Evolutionary conservation across 2,113 vertebrate genomes (phyloP), one percentile per base, ranked within the genome.

Genomic region (Petrocephalus zakoni): DNA sequence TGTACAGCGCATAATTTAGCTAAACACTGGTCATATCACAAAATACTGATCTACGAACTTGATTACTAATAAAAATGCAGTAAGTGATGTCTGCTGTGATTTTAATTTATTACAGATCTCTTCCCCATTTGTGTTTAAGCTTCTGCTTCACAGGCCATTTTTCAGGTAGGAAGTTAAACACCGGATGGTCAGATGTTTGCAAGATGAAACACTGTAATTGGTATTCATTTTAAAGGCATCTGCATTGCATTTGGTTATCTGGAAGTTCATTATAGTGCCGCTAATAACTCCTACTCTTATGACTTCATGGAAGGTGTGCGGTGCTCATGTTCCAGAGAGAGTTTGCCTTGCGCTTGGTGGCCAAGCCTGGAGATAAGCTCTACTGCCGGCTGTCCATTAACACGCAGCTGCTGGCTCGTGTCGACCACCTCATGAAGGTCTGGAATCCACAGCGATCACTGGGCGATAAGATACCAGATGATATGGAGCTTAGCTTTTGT

Each of bases 381-480:
- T 99, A 97, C 93, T 99, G 98, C 94, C 96, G 98, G 53, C 95
- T 99, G 0, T 99, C 98, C 86, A 97, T 99, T 91, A 99, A 99
- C 92, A 99, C 98, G 29, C 98, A 99, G 88, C 93, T 99, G 0
- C 88, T 99, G 92, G 97, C 98, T 88, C 97, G 97, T 34, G 98
- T 99, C 7, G 98, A 99, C 90, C 98, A 99, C 90, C 96, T 99
- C 82, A 99, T 99, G 98, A 99, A 99, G 96, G 98, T 98, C 91
- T 0, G 92, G 82, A 22, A 19, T 88, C 81, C 87, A 72, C 11
- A 90, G 51, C 58, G 61, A 88, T 46, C 17, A 29, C 68, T 17
- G 29, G 46, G 46, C 11, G 10, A 85, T 25, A 29, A 51, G 9
- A 51, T 29, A 7, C 19, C 64, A 78, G 34, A 42, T 19, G 34